Percentiles rank a stretch among this genome's conserved stretches.
These are phyloP conservation scores for Oxyteleia sp. DNA, from an alignment of 2,888 invertebrate genomes.

Conservation along the genomic window DNA sequence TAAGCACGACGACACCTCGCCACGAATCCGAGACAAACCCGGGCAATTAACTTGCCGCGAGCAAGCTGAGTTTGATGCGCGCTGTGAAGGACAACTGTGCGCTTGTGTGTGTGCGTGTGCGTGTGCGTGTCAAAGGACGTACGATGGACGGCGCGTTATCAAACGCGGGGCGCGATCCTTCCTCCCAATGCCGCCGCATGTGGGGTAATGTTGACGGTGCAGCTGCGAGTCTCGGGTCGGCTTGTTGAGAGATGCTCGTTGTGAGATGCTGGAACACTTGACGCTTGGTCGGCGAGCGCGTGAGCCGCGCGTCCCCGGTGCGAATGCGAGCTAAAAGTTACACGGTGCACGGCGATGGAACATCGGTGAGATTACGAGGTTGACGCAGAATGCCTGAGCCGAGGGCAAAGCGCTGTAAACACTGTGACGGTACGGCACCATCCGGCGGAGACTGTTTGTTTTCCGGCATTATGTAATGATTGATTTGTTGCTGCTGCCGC, in stretches of 20 bases:
- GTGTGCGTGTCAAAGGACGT: slow-evolving; percentile 4
- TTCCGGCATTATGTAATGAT: slow-evolving; percentile 44
- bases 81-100: too few species aligned
- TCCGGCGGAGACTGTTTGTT: slow-evolving; percentile 35
- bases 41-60: too few species aligned
- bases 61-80: too few species aligned
- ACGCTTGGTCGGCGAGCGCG: slow-evolving; percentile 6
- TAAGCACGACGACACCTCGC: too few species aligned
- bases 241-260: too few species aligned
- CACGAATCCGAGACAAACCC: too few species aligned
- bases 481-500: not conserved
- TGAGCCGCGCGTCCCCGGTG: too few species aligned
- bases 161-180: slow-evolving; percentile 44
- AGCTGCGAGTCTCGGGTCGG: too few species aligned
- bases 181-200: slow-evolving; percentile 1
- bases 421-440: slow-evolving; percentile 93
- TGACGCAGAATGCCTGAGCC: slow-evolving; percentile 90
- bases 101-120: not conserved
- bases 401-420: slow-evolving; percentile 97
- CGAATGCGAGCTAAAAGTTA: slow-evolving; percentile 25
- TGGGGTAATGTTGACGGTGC: not conserved
- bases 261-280: slow-evolving; percentile 27
- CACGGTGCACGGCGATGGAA: slow-evolving; percentile 84
- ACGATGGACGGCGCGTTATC: not conserved
- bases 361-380: slow-evolving; percentile 87